Evolutionary conservation across 2,797 vertebrate genomes (phyloP).

Genomic region (Phylloscopus collybita): DNA sequence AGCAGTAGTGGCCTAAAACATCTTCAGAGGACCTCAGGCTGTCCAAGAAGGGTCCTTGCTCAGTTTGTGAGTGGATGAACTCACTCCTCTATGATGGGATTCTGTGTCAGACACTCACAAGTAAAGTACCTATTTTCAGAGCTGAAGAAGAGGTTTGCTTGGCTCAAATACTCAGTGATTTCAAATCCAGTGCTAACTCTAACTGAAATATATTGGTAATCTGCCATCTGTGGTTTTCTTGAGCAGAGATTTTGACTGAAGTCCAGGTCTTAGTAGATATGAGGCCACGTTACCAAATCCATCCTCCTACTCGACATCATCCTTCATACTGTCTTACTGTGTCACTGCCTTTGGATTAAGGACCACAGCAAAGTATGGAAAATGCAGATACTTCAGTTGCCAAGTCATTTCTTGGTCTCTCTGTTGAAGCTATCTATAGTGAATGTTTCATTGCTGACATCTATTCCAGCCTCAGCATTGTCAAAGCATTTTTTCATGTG

Average conservation of each 20-base stretch:
- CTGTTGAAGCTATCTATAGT: slow-evolving; percentile 30
- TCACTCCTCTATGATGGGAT: background rate
- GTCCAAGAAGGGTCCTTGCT: background rate
- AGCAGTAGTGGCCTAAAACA: background rate
- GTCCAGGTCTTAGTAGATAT: slow-evolving; percentile 59
- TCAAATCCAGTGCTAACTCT: slow-evolving; percentile 41
- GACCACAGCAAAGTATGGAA: slow-evolving; percentile 39
- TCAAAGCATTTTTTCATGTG: slow-evolving; percentile 54
- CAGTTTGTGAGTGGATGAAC: background rate
- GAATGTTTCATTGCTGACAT: slow-evolving; percentile 49
- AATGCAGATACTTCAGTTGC: slow-evolving; percentile 52
- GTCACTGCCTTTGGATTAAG: slow-evolving; percentile 54
- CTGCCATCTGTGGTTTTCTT: slow-evolving; percentile 64
- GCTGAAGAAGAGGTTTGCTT: slow-evolving; percentile 30
- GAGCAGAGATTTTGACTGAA: slow-evolving; percentile 66
- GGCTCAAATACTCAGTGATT: slow-evolving; percentile 41
- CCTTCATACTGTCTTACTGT: slow-evolving; percentile 49
- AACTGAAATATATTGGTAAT: slow-evolving; percentile 60
- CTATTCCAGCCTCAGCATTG: slow-evolving; percentile 43
- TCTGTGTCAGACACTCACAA: background rate
- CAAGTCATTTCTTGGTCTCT: slow-evolving; percentile 61
- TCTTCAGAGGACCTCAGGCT: background rate
- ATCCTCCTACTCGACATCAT: slow-evolving; percentile 60
- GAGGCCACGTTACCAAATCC: slow-evolving; percentile 47
- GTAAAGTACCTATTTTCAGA: slow-evolving; percentile 45